Evolutionary conservation across 1,140 invertebrate species (phyloP).

Genomic region (Formica exsecta): DNA sequence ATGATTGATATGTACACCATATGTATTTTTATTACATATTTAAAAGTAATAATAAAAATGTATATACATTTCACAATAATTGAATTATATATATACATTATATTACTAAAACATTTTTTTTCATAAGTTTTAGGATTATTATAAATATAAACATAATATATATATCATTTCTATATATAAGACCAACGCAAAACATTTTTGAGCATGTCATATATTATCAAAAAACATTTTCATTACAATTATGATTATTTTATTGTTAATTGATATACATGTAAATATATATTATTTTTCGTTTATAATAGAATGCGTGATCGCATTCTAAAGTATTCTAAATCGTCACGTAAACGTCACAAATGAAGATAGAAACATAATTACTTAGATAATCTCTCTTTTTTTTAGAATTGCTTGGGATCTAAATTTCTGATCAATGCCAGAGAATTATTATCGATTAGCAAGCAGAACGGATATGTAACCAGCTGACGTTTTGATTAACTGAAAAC

Average conservation of each 20-base stretch:
- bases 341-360: not conserved
- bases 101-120: no score
- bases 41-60: not conserved
- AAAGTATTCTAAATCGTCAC: not conserved
- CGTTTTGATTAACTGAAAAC: constrained; percentile 47
- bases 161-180: no score
- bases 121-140: no score
- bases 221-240: not conserved
- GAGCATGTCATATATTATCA: not conserved
- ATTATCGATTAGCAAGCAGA: constrained; percentile 39
- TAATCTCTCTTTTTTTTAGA: not conserved
- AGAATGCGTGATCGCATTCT: not conserved
- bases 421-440: not conserved
- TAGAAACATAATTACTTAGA: not conserved
- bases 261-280: not conserved
- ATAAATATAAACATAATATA: no score
- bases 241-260: not conserved
- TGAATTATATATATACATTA: no score
- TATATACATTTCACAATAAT: not conserved
- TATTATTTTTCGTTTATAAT: no score
- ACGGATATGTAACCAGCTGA: constrained; percentile 46
- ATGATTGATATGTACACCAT: not conserved
- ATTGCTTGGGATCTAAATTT: not conserved
- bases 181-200: not conserved
- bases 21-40: not conserved